phyloP scores from a whole-genome alignment of 2,888 invertebrate genomes.

The Caenorhabditis auriculariae region DNA sequence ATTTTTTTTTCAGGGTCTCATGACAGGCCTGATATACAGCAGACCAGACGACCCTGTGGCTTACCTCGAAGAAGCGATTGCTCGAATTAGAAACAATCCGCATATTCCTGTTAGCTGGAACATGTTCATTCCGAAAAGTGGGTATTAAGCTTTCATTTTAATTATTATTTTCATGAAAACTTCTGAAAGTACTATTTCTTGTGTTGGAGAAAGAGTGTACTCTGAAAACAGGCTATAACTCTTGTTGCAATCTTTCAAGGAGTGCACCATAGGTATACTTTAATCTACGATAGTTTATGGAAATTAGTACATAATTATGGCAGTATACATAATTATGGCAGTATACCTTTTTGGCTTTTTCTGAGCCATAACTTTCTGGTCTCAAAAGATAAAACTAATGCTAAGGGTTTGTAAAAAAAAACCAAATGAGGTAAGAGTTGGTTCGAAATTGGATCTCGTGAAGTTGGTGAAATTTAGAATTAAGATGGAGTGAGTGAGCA shows the following conservation, averaged over 20 bases:
- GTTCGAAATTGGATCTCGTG: too few species aligned
- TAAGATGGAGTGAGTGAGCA: neutral
- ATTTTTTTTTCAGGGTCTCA: constrained; percentile 64
- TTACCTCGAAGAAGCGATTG: constrained; percentile 52
- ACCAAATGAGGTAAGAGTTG: neutral
- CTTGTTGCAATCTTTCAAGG: too few species aligned
- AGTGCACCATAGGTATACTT: too few species aligned
- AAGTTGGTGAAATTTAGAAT: too few species aligned
- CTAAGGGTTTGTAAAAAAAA: neutral
- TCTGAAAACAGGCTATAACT: too few species aligned
- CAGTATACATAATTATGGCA: too few species aligned
- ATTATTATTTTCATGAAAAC: neutral
- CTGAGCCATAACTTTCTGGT: too few species aligned
- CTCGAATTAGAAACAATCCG: constrained; percentile 26
- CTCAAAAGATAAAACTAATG: neutral
- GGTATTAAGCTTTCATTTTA: constrained; percentile 7
- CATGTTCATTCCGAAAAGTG: constrained; percentile 33
- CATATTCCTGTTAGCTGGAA: constrained; percentile 34
- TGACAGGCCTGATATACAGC: constrained; percentile 68
- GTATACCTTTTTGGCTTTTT: too few species aligned
- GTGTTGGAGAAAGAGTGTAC: too few species aligned
- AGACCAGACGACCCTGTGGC: constrained; percentile 66
- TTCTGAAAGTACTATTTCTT: too few species aligned
- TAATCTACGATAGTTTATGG: too few species aligned
- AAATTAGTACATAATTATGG: too few species aligned